Evolutionary conservation across 2,888 invertebrate genomes (phyloP).

Genomic region (Hypselothyrea guttata): DNA sequence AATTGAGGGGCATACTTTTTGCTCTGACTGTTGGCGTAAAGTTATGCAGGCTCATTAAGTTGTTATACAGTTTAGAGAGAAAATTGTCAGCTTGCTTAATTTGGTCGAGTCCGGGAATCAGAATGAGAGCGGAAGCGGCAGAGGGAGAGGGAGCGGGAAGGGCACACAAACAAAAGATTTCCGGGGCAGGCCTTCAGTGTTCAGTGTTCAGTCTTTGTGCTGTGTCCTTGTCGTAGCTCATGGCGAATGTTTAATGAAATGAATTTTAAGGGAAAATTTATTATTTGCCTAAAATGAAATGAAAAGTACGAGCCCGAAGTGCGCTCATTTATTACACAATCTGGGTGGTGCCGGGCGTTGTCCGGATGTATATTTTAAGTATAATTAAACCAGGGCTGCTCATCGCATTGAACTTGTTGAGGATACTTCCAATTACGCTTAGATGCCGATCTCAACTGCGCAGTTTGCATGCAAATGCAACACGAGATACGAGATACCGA

Average conservation of each 20-base stretch:
- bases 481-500: too few species aligned
- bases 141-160: neutral
- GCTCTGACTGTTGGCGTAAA: conserved; percentile 56
- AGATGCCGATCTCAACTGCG: conserved; percentile 18
- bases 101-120: conserved; percentile 47
- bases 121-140: neutral
- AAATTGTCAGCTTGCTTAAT: conserved; percentile 79
- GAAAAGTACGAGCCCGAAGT: conserved; percentile 64
- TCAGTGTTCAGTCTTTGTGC: conserved; percentile 40
- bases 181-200: conserved; percentile 48
- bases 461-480: conserved; percentile 28
- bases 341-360: conserved; percentile 13
- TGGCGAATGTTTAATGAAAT: conserved; percentile 73
- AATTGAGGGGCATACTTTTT: conserved; percentile 26
- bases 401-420: conserved; percentile 29
- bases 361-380: conserved; percentile 60
- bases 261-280: conserved; percentile 74
- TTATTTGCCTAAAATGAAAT: conserved; percentile 70
- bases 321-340: conserved; percentile 43
- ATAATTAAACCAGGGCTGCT: conserved; percentile 57
- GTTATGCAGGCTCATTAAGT: conserved; percentile 80
- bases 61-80: conserved; percentile 78
- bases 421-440: conserved; percentile 42
- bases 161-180: conserved; percentile 73
- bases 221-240: conserved; percentile 46